phyloP scores from a whole-genome alignment of 2,797 vertebrate genomes.

The Lagodon rhomboides region DNA sequence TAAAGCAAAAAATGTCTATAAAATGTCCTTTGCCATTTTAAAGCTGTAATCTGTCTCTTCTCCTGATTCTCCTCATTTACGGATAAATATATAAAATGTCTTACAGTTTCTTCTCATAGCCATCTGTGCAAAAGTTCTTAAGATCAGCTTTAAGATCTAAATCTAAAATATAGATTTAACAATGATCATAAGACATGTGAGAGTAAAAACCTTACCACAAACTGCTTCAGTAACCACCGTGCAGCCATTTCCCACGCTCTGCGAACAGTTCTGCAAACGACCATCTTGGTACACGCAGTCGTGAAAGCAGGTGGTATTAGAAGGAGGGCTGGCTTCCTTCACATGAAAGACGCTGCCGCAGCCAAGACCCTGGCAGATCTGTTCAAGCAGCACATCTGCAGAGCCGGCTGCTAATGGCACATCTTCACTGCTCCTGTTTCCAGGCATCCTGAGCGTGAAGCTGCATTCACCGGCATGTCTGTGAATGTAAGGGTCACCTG shows the following conservation, averaged over 20 bases:
- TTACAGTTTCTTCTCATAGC: background rate
- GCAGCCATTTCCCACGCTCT: conserved; percentile 32
- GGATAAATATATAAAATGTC: background rate
- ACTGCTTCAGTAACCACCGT: conserved; percentile 13
- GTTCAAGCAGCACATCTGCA: background rate
- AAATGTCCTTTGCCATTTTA: no score
- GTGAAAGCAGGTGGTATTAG: conserved; percentile 50
- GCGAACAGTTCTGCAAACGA: conserved; percentile 67
- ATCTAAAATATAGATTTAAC: background rate
- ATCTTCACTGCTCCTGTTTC: background rate
- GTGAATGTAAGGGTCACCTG: conserved; percentile 52
- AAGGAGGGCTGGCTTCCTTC: fast-evolving
- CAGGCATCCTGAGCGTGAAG: conserved; percentile 53
- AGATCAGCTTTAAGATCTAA: background rate
- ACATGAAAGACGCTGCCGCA: conserved; percentile 52
- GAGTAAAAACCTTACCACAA: conserved; percentile 66
- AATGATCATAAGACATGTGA: background rate
- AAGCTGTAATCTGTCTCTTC: no score
- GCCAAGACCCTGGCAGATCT: conserved; percentile 65
- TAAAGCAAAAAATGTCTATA: no score
- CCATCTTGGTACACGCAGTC: conserved; percentile 48
- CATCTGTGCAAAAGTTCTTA: no score
- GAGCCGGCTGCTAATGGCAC: conserved; percentile 19
- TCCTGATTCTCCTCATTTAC: no score
- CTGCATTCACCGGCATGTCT: conserved; percentile 26